Base-by-base conservation (phyloP, 2,113 vertebrate genomes). In the Percina caprodes region DNA sequence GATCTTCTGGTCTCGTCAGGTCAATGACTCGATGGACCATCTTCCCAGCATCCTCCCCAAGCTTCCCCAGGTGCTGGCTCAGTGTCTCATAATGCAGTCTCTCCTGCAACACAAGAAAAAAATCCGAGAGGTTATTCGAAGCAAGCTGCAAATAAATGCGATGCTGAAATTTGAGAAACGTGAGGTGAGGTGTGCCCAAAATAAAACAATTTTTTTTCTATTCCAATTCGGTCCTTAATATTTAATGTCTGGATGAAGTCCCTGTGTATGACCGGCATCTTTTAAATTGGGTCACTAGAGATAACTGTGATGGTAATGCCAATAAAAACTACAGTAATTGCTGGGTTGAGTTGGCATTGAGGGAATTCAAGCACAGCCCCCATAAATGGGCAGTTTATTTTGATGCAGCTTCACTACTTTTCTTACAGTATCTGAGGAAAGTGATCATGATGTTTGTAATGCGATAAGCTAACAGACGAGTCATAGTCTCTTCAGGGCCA, bases 21-120 rank as follows among this genome's bases (percentile, higher is more conserved):
- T 99, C 97, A 0, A 99, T 99, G 91, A 99, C 97, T 77, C 97
- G 96, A 3, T 97, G 97, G 55, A 97, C 97, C 94, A 98, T 93
- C 91, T 98, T 98, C 52, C 90, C 93, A 71, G 96, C 96, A 23
- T 98, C 97, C 90, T 99, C 97, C 23, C 81, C 96, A 3, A 97
- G 94, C 78, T 98, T 99, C 33, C 97, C 97, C 91, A 99, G 93
- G 79, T 96, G 97, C 11, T 97, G 95, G 69, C 96, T 96, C 94
- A 99, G 89, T 79, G 96, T 97, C 89, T 99, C 97, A 86, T 97
- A 98, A 77, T 97, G 97, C 68, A 97, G 91, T 89, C 97, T 96
- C 92, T 99, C 97, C 97, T 99, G 91, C 19, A 89, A 61, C 0
- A 87, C 59, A 58, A 66, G 3, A 46, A 54, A 5, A 33, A 77